phyloP scores from a whole-genome alignment of 1,140 invertebrate genomes.

The Lamellibrachia luymesi region DNA sequence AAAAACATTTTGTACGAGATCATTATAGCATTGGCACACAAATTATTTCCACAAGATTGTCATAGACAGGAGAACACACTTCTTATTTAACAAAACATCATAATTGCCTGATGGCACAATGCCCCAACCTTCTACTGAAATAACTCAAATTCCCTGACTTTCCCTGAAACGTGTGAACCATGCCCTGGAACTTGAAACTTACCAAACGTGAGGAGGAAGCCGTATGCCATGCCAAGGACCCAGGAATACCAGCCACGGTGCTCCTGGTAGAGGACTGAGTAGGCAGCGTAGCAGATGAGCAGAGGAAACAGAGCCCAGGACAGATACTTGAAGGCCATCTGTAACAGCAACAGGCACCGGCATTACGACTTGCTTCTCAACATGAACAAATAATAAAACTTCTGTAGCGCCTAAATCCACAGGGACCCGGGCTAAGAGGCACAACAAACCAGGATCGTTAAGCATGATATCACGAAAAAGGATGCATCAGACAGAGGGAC shows the following conservation, averaged over 20 bases:
- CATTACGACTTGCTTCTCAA: not conserved
- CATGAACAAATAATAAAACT: not conserved
- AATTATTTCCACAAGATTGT: no score
- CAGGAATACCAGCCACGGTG: constrained; percentile 97
- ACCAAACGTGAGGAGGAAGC: constrained; percentile 96
- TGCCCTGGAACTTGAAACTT: constrained; percentile 33
- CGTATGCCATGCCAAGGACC: constrained; percentile 91
- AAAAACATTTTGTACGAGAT: no score
- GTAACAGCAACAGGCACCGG: constrained; percentile 24
- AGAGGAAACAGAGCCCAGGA: constrained; percentile 95
- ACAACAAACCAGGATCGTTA: no score
- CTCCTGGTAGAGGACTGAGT: constrained; percentile 95
- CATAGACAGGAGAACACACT: no score
- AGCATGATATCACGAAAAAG: no score
- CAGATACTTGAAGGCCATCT: constrained; percentile 90
- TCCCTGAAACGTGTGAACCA: not conserved
- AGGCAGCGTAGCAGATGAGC: constrained; percentile 86
- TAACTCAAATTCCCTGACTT: no score
- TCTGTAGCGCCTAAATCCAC: not conserved
- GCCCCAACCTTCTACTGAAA: not conserved
- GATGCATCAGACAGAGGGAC: no score
- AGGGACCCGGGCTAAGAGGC: no score
- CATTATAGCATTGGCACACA: no score
- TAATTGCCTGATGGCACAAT: no score
- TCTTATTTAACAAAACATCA: no score